phyloP scores from a whole-genome alignment of 2,113 vertebrate genomes.

The Origma solitaria region DNA sequence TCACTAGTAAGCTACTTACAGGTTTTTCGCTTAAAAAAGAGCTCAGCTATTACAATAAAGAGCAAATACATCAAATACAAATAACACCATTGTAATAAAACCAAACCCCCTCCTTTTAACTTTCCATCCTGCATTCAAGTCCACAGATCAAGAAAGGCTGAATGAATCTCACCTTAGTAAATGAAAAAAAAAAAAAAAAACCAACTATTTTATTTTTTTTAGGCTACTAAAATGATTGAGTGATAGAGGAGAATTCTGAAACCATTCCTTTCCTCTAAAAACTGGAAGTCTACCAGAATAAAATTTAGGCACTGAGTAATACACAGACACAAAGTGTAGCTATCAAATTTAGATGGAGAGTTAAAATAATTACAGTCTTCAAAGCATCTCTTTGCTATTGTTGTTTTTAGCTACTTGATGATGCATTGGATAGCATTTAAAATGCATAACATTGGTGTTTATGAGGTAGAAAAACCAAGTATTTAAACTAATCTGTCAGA shows the following conservation, averaged over 20 bases:
- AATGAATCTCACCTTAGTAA: not conserved
- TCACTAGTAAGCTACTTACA: not conserved
- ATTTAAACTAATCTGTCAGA: not conserved
- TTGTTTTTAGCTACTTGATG: not conserved
- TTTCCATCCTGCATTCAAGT: not conserved
- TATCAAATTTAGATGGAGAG: not conserved
- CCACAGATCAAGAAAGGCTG: not conserved
- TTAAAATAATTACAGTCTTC: not conserved
- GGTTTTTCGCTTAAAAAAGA: not conserved
- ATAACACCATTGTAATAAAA: not conserved
- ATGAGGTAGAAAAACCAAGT: not conserved
- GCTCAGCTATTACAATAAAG: not conserved
- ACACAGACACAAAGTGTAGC: not conserved
- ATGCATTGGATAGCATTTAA: not conserved
- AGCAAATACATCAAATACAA: not conserved
- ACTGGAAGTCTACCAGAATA: not conserved
- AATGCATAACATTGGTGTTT: not conserved
- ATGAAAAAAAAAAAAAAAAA: too few relatives aligned
- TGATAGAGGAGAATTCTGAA: not conserved
- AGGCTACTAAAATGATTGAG: not conserved
- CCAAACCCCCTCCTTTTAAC: not conserved
- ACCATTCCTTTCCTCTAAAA: not conserved
- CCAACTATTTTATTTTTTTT: not conserved
- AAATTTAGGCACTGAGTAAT: not conserved
- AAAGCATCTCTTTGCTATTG: not conserved